Percentiles rank a stretch among this genome's conserved stretches.
Evolutionary conservation across 1,140 invertebrate species (phyloP).

Genomic region (Heliconius congener): DNA sequence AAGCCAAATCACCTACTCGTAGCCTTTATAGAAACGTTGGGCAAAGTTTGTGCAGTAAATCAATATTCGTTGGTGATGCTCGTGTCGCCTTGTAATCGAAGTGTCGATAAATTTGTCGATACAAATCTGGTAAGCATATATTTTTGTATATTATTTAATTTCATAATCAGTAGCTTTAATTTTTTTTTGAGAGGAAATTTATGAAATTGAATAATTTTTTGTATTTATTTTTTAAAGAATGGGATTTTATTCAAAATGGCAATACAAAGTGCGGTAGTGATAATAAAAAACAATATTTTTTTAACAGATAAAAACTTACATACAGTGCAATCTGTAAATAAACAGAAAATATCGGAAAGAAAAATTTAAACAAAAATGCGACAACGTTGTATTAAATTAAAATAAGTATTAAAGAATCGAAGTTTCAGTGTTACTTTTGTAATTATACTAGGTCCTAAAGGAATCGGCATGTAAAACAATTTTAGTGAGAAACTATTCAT

Average conservation of each 20-base stretch:
- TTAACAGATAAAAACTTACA: too few relatives aligned
- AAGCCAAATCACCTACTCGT: slow-evolving; percentile 23
- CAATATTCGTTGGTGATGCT: slow-evolving; percentile 36
- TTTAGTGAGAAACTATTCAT: background rate
- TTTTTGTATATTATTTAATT: background rate
- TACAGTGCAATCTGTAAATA: too few relatives aligned
- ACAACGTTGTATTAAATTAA: too few relatives aligned
- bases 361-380: too few relatives aligned
- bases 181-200: background rate
- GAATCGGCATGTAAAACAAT: background rate
- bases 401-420: too few relatives aligned
- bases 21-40: slow-evolving; percentile 27
- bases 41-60: slow-evolving; percentile 47
- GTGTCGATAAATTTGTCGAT: background rate
- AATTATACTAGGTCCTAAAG: background rate
- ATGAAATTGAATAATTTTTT: too few relatives aligned
- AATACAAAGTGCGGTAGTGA: too few relatives aligned
- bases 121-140: background rate
- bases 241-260: too few relatives aligned
- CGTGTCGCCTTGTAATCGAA: background rate
- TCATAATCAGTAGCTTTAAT: too few relatives aligned
- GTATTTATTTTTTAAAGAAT: too few relatives aligned
- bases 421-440: background rate
- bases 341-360: too few relatives aligned
- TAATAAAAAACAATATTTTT: too few relatives aligned